Conservation (phyloP, 2,888 invertebrate genomes). For the Salpingus planirostris region DNA sequence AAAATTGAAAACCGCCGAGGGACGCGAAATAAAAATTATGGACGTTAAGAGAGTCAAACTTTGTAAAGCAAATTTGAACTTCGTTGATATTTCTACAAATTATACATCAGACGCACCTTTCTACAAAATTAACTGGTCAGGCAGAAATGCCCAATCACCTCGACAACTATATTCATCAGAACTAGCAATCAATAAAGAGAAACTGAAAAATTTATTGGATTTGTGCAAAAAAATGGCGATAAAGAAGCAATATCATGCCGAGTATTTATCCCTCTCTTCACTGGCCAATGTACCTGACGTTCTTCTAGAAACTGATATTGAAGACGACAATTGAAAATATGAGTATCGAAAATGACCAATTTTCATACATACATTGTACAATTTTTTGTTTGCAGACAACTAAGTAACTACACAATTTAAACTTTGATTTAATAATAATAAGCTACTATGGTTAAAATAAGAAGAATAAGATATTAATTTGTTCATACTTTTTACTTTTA, state of each 20-base stretch:
- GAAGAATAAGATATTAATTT: no score
- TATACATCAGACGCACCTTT: no score
- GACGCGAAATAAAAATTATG: constrained; percentile 1
- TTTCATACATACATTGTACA: no score
- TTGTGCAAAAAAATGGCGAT: background rate
- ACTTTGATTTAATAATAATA: background rate
- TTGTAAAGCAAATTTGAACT: no score
- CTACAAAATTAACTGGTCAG: no score
- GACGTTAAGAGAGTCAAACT: background rate
- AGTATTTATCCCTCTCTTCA: background rate
- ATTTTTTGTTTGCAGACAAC: background rate
- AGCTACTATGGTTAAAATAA: background rate
- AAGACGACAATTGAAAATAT: background rate
- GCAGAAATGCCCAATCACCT: background rate
- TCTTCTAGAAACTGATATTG: background rate
- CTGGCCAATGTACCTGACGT: background rate
- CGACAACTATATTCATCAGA: background rate
- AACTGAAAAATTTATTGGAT: background rate
- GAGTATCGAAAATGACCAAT: background rate
- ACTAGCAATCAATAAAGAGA: background rate
- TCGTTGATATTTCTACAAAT: no score
- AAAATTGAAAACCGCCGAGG: background rate
- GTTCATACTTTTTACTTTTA: no score
- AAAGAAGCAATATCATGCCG: background rate
- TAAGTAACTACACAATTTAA: background rate